Evolutionary conservation across 2,797 vertebrate species (phyloP), one percentile per base, ranked within the genome.

Genomic region (Australoheros facetus): DNA sequence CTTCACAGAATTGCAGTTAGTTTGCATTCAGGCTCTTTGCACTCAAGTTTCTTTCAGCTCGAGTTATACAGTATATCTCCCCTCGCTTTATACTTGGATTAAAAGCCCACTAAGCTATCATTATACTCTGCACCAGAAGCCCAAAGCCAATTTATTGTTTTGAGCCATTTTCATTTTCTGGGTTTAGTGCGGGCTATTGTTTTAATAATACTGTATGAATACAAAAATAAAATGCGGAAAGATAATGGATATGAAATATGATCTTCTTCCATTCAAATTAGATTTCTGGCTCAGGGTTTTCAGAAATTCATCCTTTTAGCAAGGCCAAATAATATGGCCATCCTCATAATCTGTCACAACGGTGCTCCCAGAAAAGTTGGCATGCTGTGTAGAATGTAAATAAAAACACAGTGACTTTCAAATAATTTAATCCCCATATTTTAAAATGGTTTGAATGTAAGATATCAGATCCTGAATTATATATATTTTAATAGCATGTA

Each of bases 81-180:
- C 48, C 17, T 77, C 21, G 28, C 16, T 71, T 80, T 82, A 45
- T 77, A 56, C 21, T 53, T 81, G 80, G 83, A 86, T 87, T 86
- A 81, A 79, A 85, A 85, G 71, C 54, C 75, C 73, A 80, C 82
- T 83, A 77, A 90, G 58, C 60, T 70, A 66, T 82, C 55, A 75
- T 79, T 72, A 79, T 45, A 56, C 51, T 57, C 21, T 70, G 45
- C 16, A 71, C 53, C 79, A 78, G 70, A 81, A 73, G 30, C 56
- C 48, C 77, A 58, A 79, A 59, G 32, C 57, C 55, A 72, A 21
- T 76, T 85, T 82, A 83, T 84, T 85, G 77, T 78, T 83, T 84
- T 82, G 69, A 81, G 45, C 71, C 48, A 59, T 66, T 56, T 85
- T 53, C 39, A 79, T 56, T 59, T 30, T 77, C 11, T 73, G 30